Conservation (phyloP, 1,140 invertebrate species). For the Phortica variegata region DNA sequence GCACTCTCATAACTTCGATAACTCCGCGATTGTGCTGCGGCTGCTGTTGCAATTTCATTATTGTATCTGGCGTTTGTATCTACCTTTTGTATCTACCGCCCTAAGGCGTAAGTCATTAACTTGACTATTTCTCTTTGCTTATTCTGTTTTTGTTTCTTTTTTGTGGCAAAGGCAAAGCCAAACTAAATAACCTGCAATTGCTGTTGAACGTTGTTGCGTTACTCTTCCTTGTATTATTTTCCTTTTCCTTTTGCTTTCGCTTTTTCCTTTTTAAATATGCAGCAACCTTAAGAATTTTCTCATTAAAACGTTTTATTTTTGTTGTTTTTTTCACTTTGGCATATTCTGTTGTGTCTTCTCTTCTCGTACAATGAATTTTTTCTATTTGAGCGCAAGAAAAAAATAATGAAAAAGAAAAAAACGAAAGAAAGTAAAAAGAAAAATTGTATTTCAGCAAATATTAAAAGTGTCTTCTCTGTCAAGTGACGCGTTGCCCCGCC, state of each 20-base stretch:
- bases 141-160: constrained; percentile 23
- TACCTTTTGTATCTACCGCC: constrained; percentile 9
- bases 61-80: background rate
- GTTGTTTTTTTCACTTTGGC: too few species aligned
- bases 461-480: constrained; percentile 49
- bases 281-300: constrained; percentile 52
- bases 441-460: constrained; percentile 29
- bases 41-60: constrained; percentile 13
- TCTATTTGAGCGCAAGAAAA: too few species aligned
- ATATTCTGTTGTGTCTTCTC: constrained; percentile 20
- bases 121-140: constrained; percentile 49
- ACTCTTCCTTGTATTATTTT: constrained; percentile 7
- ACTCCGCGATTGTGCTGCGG: constrained; percentile 1
- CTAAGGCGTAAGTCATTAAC: constrained; percentile 46
- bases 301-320: constrained; percentile 44
- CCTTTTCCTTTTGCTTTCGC: constrained; percentile 4
- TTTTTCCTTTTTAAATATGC: constrained; percentile 38
- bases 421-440: too few species aligned
- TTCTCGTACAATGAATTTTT: constrained; percentile 2
- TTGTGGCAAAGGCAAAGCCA: too few species aligned
- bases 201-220: background rate
- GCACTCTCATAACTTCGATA: background rate
- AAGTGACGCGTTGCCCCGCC: too few species aligned
- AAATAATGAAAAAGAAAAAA: too few species aligned
- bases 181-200: too few species aligned